Evolutionary conservation across 2,113 vertebrate species (phyloP).

Genomic region (Saccopteryx leptura): DNA sequence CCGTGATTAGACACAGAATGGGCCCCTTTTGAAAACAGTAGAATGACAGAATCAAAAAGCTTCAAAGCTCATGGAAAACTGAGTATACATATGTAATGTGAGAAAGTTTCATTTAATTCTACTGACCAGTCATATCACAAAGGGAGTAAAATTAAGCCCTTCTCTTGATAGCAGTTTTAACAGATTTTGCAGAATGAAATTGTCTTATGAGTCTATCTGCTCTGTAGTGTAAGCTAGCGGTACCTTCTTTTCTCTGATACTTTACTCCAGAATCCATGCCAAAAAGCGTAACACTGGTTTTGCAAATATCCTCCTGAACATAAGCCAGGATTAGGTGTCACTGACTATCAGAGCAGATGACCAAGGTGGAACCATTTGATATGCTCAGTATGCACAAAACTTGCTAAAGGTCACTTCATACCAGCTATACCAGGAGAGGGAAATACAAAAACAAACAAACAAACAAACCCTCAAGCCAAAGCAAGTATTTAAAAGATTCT

Average conservation of each 20-base stretch:
- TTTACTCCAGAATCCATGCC: constrained; percentile 68
- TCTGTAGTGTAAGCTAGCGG: constrained; percentile 62
- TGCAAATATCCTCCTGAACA: constrained; percentile 8
- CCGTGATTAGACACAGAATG: constrained; percentile 76
- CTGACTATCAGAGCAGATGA: constrained; percentile 11
- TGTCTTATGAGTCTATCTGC: constrained; percentile 71
- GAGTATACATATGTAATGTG: constrained; percentile 35
- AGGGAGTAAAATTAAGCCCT: constrained; percentile 64
- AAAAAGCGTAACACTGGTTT: constrained; percentile 40
- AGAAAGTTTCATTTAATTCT: constrained; percentile 63
- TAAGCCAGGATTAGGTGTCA: constrained; percentile 49
- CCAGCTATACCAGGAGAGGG: not conserved
- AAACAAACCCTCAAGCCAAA: not conserved
- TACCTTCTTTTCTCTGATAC: constrained; percentile 67
- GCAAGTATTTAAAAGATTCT: not conserved
- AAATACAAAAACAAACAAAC: not conserved
- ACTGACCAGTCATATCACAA: constrained; percentile 63
- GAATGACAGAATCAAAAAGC: constrained; percentile 54
- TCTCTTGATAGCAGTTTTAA: constrained; percentile 63
- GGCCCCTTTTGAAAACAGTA: constrained; percentile 57
- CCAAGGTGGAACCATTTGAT: not conserved
- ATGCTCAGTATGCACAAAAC: not conserved
- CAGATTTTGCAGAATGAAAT: constrained; percentile 69
- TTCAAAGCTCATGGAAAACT: constrained; percentile 48
- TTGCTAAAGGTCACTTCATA: not conserved